A percentile compares a stretch with the other conserved stretches of the same genome.
Conservation (phyloP, 2,797 vertebrate species). For the Crenichthys baileyi region DNA sequence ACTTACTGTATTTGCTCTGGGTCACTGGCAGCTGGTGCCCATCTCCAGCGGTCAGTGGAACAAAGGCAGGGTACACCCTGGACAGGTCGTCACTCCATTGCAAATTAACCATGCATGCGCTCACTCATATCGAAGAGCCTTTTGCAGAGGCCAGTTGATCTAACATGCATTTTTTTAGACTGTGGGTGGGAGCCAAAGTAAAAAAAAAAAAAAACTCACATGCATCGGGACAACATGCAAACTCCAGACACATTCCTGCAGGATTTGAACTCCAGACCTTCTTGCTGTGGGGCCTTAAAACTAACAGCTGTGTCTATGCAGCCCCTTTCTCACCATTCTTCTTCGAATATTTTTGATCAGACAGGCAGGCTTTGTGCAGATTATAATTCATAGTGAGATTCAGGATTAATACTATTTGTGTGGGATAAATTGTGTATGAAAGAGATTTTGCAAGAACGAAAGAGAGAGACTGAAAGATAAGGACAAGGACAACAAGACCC, state of each 20-base stretch:
- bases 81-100: neutral
- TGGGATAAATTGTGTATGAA: conserved; percentile 1
- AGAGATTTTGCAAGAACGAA: conserved; percentile 35
- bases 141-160: neutral
- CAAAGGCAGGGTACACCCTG: neutral
- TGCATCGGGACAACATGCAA: neutral
- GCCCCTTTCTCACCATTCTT: neutral
- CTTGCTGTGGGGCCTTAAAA: neutral
- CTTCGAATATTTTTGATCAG: conserved; percentile 10
- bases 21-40: neutral
- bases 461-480: conserved; percentile 36
- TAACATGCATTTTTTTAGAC: neutral
- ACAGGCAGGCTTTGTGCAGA: conserved; percentile 18
- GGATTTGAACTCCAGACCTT: neutral
- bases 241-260: neutral
- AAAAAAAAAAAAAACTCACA: neutral
- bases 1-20: neutral
- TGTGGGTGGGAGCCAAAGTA: neutral
- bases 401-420: conserved; percentile 51
- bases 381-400: conserved; percentile 48
- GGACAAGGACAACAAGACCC: conserved; percentile 62
- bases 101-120: neutral
- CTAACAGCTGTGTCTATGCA: neutral
- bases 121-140: neutral
- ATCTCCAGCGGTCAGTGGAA: neutral